Conservation (phyloP, 2,113 vertebrate species). For the Pteropus alecto region DNA sequence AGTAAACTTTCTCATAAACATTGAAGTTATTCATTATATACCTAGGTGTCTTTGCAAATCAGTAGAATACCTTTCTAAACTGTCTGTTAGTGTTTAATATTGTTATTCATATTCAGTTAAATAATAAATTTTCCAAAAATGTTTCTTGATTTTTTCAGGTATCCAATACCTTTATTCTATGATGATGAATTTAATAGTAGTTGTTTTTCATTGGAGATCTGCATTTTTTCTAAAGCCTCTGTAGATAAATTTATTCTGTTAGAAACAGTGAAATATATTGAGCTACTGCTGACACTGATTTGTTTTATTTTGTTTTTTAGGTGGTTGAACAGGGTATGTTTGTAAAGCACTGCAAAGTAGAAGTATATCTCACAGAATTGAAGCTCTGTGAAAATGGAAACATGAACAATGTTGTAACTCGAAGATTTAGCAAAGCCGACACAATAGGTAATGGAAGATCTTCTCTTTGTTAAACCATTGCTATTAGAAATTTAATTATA, state of each 20-base stretch:
- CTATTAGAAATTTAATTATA: neutral
- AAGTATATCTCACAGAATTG: conserved; percentile 98
- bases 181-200: conserved; percentile 16
- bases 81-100: neutral
- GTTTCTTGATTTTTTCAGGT: conserved; percentile 9
- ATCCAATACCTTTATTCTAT: neutral
- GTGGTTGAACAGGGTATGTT: conserved; percentile 99
- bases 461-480: neutral
- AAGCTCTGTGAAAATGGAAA: conserved; percentile 98
- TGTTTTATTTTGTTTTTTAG: conserved; percentile 78
- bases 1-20: neutral
- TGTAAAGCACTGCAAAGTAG: conserved; percentile 99
- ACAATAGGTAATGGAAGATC: conserved; percentile 91
- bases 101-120: conserved; percentile 30
- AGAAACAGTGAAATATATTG: neutral
- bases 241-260: neutral
- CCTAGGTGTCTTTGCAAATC: neutral
- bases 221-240: conserved; percentile 23
- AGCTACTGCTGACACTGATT: conserved; percentile 38
- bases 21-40: conserved; percentile 2
- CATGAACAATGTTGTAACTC: conserved; percentile 95
- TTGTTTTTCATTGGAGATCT: neutral
- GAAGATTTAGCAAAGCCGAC: conserved; percentile 99
- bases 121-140: neutral
- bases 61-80: conserved; percentile 33